A percentile compares a stretch with the other conserved stretches of the same genome.
Conservation (phyloP, 2,797 vertebrate genomes). For the Brachyalestes nurse region DNA sequence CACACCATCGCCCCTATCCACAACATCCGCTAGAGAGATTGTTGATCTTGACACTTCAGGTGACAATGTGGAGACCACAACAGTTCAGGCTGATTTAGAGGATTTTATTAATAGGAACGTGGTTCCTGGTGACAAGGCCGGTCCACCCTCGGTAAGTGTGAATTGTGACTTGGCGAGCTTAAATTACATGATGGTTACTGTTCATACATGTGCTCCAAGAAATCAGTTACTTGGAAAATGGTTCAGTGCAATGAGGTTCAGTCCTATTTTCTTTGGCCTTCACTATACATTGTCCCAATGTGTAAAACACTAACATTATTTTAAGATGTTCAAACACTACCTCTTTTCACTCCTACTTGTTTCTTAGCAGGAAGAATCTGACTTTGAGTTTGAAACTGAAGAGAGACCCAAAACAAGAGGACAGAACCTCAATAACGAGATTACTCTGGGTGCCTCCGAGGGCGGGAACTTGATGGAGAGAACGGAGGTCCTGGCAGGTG, state of each 20-base stretch:
- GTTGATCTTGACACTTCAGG: constrained; percentile 26
- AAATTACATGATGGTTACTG: not conserved
- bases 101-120: not conserved
- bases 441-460: not conserved
- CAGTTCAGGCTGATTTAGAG: not conserved
- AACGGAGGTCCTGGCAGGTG: constrained; percentile 61
- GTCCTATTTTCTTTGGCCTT: no score
- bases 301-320: not conserved
- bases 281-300: not conserved
- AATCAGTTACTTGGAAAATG: not conserved
- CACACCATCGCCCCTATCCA: not conserved
- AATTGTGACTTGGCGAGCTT: not conserved
- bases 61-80: constrained; percentile 22
- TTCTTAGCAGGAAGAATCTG: constrained; percentile 18
- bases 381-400: constrained; percentile 23
- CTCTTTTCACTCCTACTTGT: not conserved
- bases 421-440: not conserved
- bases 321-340: not conserved
- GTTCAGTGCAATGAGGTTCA: not conserved
- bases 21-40: not conserved
- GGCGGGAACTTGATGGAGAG: constrained; percentile 55
- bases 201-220: not conserved
- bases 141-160: constrained; percentile 23
- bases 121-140: not conserved
- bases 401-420: not conserved